Conservation (phyloP, 2,888 invertebrate genomes). For the Psococerastis gibbosa region DNA sequence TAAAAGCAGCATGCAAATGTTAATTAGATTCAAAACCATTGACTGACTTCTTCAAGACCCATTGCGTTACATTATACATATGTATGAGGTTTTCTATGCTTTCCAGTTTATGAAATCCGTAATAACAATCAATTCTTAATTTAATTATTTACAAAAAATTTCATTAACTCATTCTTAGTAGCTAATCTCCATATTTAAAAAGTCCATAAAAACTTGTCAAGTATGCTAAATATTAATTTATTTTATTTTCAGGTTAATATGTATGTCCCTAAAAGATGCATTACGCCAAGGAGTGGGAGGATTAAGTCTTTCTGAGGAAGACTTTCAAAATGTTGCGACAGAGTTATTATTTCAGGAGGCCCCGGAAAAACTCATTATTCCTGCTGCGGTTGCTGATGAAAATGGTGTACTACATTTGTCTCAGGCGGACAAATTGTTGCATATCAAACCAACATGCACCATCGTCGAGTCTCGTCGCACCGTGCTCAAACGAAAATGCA, state of each 20-base stretch:
- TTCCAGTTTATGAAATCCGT: too few species aligned
- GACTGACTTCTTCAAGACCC: too few species aligned
- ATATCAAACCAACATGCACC: background rate
- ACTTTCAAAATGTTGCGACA: slow-evolving; percentile 27
- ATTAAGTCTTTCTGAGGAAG: slow-evolving; percentile 28
- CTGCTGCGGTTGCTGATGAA: background rate
- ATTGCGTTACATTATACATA: too few species aligned
- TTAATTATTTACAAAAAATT: too few species aligned
- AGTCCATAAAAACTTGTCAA: too few species aligned
- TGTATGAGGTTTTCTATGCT: too few species aligned
- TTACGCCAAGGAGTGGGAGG: slow-evolving; percentile 25
- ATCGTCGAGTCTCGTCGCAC: background rate
- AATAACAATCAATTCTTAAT: too few species aligned
- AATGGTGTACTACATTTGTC: background rate
- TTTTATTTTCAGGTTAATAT: slow-evolving; percentile 25
- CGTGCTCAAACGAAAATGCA: background rate
- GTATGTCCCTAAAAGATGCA: slow-evolving; percentile 29
- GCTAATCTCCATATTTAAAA: too few species aligned
- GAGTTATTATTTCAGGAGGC: slow-evolving; percentile 27
- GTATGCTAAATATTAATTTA: too few species aligned
- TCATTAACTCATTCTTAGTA: too few species aligned
- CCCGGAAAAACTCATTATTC: slow-evolving; percentile 12
- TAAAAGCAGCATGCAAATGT: too few species aligned
- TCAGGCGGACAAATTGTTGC: background rate
- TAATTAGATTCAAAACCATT: too few species aligned